phyloP scores from a whole-genome alignment of 1,140 invertebrate species.

The Platorchestia sp. region DNA sequence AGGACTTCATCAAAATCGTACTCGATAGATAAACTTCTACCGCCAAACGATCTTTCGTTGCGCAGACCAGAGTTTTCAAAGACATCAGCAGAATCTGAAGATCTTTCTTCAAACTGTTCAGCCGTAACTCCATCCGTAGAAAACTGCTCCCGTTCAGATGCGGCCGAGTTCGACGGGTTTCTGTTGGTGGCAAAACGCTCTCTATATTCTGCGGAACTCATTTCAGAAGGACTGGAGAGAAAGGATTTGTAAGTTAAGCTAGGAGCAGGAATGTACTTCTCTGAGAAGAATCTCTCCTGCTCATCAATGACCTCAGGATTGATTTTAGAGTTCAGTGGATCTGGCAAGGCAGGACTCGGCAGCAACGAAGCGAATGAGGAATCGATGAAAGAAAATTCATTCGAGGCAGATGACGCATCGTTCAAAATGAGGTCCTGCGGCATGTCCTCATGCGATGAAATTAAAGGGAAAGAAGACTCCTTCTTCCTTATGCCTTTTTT shows the following conservation, averaged over 20 bases:
- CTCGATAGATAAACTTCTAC: conserved; percentile 3
- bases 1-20: not conserved
- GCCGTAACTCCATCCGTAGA: not conserved
- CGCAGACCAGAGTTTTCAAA: not conserved
- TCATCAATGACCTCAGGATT: not conserved
- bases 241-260: conserved; percentile 46
- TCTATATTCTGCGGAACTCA: conserved; percentile 14
- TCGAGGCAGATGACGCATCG: not conserved
- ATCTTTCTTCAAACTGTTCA: not conserved
- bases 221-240: conserved; percentile 17
- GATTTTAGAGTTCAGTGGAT: not conserved
- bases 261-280: not conserved
- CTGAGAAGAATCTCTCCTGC: not conserved
- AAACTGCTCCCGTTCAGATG: not conserved
- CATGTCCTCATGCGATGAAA: not conserved
- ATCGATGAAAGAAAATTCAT: conserved; percentile 19
- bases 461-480: not conserved
- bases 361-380: not conserved
- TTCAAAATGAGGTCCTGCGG: not conserved
- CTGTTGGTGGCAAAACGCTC: not conserved
- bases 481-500: not conserved
- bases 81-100: not conserved
- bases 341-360: not conserved
- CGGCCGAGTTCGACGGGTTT: not conserved
- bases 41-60: not conserved